A percentile compares a stretch with the other conserved stretches of the same genome.
Conservation (phyloP, 2,113 vertebrate genomes). For the Danionella cerebrum region DNA sequence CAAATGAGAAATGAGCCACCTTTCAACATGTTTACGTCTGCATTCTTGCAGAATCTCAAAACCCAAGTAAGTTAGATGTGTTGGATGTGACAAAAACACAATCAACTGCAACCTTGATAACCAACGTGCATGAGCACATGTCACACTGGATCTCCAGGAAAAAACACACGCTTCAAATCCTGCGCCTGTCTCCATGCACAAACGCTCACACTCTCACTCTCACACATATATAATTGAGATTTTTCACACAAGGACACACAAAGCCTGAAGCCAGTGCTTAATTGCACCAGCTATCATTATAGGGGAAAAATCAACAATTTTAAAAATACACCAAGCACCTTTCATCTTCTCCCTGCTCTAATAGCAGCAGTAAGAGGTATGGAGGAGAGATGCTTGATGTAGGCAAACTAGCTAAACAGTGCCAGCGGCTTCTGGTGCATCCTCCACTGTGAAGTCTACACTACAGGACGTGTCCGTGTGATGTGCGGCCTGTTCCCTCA, state of each 20-base stretch:
- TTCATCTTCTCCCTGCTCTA: slow-evolving; percentile 63
- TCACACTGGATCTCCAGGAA: background rate
- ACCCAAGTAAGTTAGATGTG: slow-evolving; percentile 4
- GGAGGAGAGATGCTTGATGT: slow-evolving; percentile 61
- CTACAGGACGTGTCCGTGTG: slow-evolving; percentile 56
- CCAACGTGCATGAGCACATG: slow-evolving; percentile 29
- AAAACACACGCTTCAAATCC: slow-evolving; percentile 4
- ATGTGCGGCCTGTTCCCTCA: slow-evolving; percentile 45
- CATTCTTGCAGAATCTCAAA: background rate
- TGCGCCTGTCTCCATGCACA: slow-evolving; percentile 28
- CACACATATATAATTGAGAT: slow-evolving; percentile 56
- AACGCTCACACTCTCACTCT: slow-evolving; percentile 41
- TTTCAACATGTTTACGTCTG: background rate
- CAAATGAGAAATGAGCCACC: background rate
- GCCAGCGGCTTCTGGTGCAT: slow-evolving; percentile 59
- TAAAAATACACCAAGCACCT: slow-evolving; percentile 70
- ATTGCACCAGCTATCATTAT: slow-evolving; percentile 70
- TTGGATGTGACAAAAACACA: slow-evolving; percentile 17
- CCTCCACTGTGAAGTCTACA: slow-evolving; percentile 59
- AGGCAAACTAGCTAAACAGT: slow-evolving; percentile 69
- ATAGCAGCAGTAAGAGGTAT: slow-evolving; percentile 65
- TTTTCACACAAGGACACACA: slow-evolving; percentile 64
- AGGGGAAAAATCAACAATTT: slow-evolving; percentile 70
- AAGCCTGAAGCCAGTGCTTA: slow-evolving; percentile 65
- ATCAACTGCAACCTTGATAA: slow-evolving; percentile 39